Conservation (phyloP, 2,888 invertebrate genomes). For the Pseudolycoriella hygida region DNA sequence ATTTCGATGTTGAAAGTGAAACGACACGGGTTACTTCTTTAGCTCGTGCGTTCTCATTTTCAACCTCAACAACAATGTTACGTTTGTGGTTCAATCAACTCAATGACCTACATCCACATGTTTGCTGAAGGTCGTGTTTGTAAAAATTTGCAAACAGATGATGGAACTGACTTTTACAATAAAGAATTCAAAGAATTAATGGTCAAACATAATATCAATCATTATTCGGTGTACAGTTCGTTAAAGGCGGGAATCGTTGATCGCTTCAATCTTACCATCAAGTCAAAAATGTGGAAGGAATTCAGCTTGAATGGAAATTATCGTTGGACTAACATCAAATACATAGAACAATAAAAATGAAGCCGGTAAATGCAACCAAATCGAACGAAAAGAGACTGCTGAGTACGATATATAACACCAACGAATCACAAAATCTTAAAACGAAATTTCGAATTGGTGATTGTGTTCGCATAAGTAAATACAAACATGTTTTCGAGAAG, state of each 20-base stretch:
- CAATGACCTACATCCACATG: too few relatives aligned
- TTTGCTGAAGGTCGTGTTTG: too few relatives aligned
- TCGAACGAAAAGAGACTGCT: neutral
- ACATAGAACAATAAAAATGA: slow-evolving; percentile 15
- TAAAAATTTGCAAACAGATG: slow-evolving; percentile 17
- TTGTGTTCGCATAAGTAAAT: slow-evolving; percentile 15
- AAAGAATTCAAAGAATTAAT: slow-evolving; percentile 12
- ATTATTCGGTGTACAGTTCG: slow-evolving; percentile 14
- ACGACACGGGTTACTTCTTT: too few relatives aligned
- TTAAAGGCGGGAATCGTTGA: slow-evolving; percentile 15
- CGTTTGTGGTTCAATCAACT: too few relatives aligned
- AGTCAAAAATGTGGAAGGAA: slow-evolving; percentile 14
- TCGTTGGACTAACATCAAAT: slow-evolving; percentile 15
- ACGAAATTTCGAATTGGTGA: slow-evolving; percentile 14
- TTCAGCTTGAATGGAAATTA: slow-evolving; percentile 17
- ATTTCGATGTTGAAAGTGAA: too few relatives aligned
- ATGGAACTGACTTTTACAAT: slow-evolving; percentile 17
- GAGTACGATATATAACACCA: too few relatives aligned
- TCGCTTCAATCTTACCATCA: slow-evolving; percentile 15
- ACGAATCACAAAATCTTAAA: slow-evolving; percentile 11
- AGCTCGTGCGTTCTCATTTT: too few relatives aligned
- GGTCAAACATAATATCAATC: slow-evolving; percentile 12
- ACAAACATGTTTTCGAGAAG: slow-evolving; percentile 14
- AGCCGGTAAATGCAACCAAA: slow-evolving; percentile 13
- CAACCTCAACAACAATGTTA: too few relatives aligned